Percentiles rank a stretch among this genome's conserved stretches.
These are phyloP conservation scores for Tachycineta bicolor DNA, from an alignment of 2,113 vertebrate species.

Conservation along the genomic window DNA sequence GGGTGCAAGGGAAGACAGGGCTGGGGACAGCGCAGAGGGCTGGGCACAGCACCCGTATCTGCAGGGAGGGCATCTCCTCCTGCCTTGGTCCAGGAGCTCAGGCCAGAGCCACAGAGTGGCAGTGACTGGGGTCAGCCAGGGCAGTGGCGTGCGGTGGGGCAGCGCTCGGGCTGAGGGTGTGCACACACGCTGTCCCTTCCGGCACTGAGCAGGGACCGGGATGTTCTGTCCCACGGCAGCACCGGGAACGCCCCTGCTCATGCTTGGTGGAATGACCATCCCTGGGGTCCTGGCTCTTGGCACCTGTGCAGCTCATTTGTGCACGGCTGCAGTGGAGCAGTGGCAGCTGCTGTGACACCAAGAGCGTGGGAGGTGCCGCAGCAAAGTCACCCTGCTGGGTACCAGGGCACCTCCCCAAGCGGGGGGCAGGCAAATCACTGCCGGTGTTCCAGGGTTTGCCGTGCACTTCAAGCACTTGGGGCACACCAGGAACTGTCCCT, in stretches of 20 bases:
- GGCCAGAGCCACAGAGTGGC: not conserved
- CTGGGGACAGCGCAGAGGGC: not conserved
- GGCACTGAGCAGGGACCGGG: fast-evolving
- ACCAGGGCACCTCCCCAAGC: not conserved
- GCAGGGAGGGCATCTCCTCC: not conserved
- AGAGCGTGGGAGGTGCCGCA: not conserved
- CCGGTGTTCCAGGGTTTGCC: fast-evolving
- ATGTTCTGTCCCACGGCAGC: fast-evolving
- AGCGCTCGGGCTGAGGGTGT: fast-evolving
- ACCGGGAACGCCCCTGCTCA: not conserved
- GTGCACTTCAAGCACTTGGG: not conserved
- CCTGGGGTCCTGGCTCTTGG: not conserved
- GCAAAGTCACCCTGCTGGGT: not conserved
- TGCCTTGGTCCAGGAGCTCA: not conserved
- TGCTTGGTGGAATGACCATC: not conserved
- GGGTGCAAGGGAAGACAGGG: not conserved
- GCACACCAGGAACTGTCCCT: not conserved
- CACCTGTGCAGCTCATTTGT: not conserved
- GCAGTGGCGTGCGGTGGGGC: fast-evolving
- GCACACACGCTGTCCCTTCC: fast-evolving
- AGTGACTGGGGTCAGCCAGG: not conserved
- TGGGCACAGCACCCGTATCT: fast-evolving
- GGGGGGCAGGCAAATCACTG: fast-evolving
- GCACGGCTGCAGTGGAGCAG: not conserved
- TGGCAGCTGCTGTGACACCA: not conserved